phyloP scores from a whole-genome alignment of 2,888 invertebrate genomes.

The Mythimna lalbum region DNA sequence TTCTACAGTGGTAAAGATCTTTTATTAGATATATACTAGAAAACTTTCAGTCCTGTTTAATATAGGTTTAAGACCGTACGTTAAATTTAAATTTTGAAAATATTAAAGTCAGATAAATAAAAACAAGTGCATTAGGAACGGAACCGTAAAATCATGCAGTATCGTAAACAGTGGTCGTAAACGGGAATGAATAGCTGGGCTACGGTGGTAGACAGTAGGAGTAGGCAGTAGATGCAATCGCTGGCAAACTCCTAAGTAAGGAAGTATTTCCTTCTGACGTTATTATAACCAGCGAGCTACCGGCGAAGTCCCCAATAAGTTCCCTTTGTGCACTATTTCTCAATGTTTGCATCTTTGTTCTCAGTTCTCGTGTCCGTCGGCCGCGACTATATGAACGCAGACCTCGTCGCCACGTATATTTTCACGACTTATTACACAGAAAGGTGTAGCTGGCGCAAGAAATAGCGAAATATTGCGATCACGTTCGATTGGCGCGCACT shows the following conservation, averaged over 20 bases:
- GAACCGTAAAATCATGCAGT: background rate
- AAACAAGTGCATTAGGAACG: background rate
- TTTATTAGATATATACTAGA: background rate
- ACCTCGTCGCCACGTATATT: background rate
- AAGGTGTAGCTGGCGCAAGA: background rate
- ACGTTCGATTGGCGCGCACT: conserved; percentile 9
- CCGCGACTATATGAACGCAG: no score
- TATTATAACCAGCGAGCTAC: no score
- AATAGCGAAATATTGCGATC: conserved; percentile 19
- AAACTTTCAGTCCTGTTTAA: background rate
- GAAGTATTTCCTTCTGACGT: conserved; percentile 4
- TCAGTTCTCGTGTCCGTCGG: background rate
- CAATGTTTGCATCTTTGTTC: background rate
- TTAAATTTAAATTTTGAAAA: background rate
- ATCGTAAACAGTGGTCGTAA: conserved; percentile 2
- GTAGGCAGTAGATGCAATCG: background rate
- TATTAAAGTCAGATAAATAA: background rate
- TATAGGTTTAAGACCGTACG: background rate
- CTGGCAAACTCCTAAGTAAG: conserved; percentile 4
- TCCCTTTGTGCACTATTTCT: background rate
- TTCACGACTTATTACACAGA: background rate
- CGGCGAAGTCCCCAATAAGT: conserved; percentile 4
- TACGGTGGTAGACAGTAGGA: background rate
- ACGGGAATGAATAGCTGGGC: conserved; percentile 7
- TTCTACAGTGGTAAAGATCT: background rate